Evolutionary conservation across 2,113 vertebrate genomes (phyloP), one percentile per base, ranked within the genome.

Genomic region (Hepsetus odoe): DNA sequence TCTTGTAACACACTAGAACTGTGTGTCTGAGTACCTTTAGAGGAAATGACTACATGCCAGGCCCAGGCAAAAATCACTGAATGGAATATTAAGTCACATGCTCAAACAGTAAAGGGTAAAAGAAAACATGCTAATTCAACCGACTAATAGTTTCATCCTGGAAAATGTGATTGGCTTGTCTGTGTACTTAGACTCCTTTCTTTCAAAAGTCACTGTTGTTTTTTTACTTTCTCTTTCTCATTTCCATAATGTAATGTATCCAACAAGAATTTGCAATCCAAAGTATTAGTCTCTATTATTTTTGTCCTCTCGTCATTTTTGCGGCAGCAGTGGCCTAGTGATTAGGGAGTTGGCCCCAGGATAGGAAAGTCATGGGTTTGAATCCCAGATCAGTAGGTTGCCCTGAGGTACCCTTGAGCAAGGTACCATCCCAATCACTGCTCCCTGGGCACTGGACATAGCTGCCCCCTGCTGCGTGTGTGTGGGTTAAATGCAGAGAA

Each of bases 61-160:
- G 44, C 55, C 61, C 49, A 42, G 46, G n/a, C 33, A 55, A 40
- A 76, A 32, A 59, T 66, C 61, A 67, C 62, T 13, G 32, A 76
- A 76, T 76, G 74, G 61, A 66, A 66, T 40, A 55, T 67, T 20
- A 67, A 33, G 59, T 18, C 30, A 10, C 32, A 35, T 35, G 6
- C 28, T 16, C 16, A 18, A 18, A 49, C 5, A 18, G 61, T 53
- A 40, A 75, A 26, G 22, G n/a, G 33, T 75, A 65, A 66, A 26
- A 75, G 30, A 75, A 18, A n/a, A 65, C 6, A 61, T 22, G 42
- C n/a, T 75, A 53, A 66, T 32, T 28, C 35, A 35, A 30, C 42
- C 62, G 58, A 46, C 4, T 38, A 20, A 64, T 16, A 11, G 11
- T 18, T 2, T 14, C 33, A 62, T 74, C 30, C 40, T 62, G 72